Evolutionary conservation across 2,797 vertebrate genomes (phyloP).

Genomic region (Anomalospiza imberbis): DNA sequence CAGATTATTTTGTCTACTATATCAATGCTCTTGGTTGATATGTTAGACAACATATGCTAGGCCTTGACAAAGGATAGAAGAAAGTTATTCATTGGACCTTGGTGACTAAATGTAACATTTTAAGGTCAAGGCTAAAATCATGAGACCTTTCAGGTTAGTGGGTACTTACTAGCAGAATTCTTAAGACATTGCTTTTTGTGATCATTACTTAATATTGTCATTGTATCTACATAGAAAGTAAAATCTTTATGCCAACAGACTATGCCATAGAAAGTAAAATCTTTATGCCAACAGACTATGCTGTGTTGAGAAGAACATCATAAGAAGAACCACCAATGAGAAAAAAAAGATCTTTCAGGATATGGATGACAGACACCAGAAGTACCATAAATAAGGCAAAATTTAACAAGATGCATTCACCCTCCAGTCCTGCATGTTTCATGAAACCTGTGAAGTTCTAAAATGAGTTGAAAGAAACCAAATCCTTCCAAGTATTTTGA

Average conservation of each 20-base stretch:
- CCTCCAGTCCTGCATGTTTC: neutral
- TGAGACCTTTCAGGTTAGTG: neutral
- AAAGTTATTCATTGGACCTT: neutral
- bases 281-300: neutral
- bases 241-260: neutral
- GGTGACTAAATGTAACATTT: neutral
- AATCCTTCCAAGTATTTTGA: neutral
- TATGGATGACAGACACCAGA: neutral
- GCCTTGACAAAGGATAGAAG: neutral
- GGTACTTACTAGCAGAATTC: neutral
- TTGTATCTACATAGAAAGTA: neutral
- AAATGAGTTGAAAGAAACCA: neutral
- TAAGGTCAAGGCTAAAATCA: neutral
- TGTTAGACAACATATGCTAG: neutral
- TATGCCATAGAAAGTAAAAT: no score
- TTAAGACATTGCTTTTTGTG: neutral
- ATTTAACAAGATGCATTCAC: neutral
- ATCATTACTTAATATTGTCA: neutral
- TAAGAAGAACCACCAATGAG: neutral
- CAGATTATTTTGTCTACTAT: neutral
- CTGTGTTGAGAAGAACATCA: neutral
- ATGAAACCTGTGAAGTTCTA: neutral
- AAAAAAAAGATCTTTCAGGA: neutral
- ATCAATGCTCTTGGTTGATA: neutral
- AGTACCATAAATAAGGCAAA: neutral